These are phyloP conservation scores for Tetragonisca angustula DNA, from an alignment of 2,888 invertebrate species.

Conservation along the genomic window DNA sequence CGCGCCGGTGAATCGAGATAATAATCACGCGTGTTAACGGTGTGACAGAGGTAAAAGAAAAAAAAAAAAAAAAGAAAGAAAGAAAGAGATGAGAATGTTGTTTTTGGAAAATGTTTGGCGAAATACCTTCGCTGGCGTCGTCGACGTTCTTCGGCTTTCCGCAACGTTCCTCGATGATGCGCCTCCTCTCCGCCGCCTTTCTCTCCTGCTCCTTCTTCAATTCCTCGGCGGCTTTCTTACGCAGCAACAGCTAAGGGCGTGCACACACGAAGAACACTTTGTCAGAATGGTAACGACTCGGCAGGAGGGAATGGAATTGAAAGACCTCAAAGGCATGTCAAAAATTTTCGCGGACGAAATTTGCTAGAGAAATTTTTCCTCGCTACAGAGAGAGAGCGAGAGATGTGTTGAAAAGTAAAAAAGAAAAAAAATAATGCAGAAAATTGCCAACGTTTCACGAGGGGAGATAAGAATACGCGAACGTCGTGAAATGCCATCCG, in stretches of 20 bases:
- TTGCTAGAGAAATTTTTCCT: neutral
- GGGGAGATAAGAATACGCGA: neutral
- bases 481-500: neutral
- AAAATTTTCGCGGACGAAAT: neutral
- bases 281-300: neutral
- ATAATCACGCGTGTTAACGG: constrained; percentile 7
- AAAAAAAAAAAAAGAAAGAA: too few species aligned
- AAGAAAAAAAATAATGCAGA: too few species aligned
- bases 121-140: constrained; percentile 96
- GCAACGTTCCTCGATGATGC: constrained; percentile 97
- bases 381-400: neutral
- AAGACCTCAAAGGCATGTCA: neutral
- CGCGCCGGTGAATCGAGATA: constrained; percentile 10
- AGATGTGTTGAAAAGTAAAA: too few species aligned
- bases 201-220: constrained; percentile 99
- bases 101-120: neutral
- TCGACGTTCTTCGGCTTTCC: constrained; percentile 96
- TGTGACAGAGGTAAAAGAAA: neutral
- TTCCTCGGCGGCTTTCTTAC: constrained; percentile 99
- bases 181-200: constrained; percentile 98
- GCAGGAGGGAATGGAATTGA: neutral
- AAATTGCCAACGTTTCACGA: too few species aligned
- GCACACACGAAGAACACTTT: neutral
- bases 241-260: constrained; percentile 94
- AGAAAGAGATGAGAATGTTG: neutral